Evolutionary conservation across 2,888 invertebrate species (phyloP).

Genomic region (Pharmacophagus antenor): DNA sequence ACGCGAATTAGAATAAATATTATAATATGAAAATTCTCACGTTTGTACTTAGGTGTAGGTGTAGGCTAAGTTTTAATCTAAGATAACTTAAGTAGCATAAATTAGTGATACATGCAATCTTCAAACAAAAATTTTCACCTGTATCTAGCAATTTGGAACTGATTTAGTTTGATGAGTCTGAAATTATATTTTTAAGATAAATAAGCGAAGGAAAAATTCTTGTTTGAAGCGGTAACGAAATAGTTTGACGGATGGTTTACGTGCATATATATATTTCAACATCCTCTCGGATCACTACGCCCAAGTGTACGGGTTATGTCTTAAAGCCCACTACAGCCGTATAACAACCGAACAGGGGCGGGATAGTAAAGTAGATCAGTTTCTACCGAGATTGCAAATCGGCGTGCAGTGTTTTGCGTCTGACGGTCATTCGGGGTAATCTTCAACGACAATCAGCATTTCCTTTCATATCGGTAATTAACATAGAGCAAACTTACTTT

Average conservation of each 20-base stretch:
- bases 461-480: conserved; percentile 48
- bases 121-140: conserved; percentile 65
- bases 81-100: conserved; percentile 45
- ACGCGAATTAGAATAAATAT: conserved; percentile 37
- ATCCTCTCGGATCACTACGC: background rate
- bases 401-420: conserved; percentile 61
- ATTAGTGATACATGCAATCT: conserved; percentile 46
- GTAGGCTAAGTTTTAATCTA: conserved; percentile 48
- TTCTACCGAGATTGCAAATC: conserved; percentile 33
- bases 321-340: too few relatives aligned
- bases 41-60: conserved; percentile 62
- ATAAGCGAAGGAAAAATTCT: conserved; percentile 57
- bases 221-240: conserved; percentile 58
- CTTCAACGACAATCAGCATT: conserved; percentile 46
- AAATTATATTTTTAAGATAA: conserved; percentile 51
- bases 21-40: conserved; percentile 59
- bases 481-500: conserved; percentile 54
- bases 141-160: conserved; percentile 48
- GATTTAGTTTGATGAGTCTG: conserved; percentile 64
- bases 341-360: too few relatives aligned
- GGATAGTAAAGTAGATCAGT: too few relatives aligned
- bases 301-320: background rate
- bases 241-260: conserved; percentile 26
- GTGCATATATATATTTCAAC: background rate
- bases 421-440: conserved; percentile 55